Evolutionary conservation across 2,888 invertebrate species (phyloP), one percentile per base, ranked within the genome.

Genomic region (Patella caerulea): DNA sequence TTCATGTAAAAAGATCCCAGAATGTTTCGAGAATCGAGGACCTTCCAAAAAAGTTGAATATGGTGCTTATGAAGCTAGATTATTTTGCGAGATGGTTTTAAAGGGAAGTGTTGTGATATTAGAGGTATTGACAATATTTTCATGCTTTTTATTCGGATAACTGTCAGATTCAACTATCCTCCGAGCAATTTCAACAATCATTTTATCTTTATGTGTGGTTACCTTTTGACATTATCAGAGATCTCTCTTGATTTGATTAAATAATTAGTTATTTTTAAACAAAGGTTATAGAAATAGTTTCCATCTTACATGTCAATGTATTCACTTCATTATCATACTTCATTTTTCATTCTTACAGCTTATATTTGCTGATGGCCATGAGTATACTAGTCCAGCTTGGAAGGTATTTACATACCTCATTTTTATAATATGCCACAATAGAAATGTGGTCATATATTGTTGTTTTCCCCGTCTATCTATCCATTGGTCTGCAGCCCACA

Each of bases 61-160:
- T 81, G 90, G 90, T 11, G 89, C 88, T 0, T 89, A 90, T 78
- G 90, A 90, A 79, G 88, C 83, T 1, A 72, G 89, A n/a, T 82
- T 87, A 34, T 88, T 90, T 72, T 85, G 85, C 76, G 90, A 90
- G 77, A 89, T 90, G 90, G 77, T 90, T 29, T 73, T 88, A 34
- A 90, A 90, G 79, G 87, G 90, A 19, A 90, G 89, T 82, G 89
- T 90, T n/a, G 88, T 90, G 56, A 88, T 88, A n/a, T 78, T 88
- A 14, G 89, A 89, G 87, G 88, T 88, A 79, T 75, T 72, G n/a
- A 72, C 11, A 45, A 45, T 45, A 71, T n/a, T 24, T n/a, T 45
- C n/a, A 54, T n/a, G 53, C 7, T 7, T 15, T 34, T 11, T 29
- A 69, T 73, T 9, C n/a, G n/a, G 56, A 5, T 73, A n/a, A 17